These are phyloP conservation scores for Acronicta alni DNA, from an alignment of 2,888 invertebrate species.

Conservation along the genomic window DNA sequence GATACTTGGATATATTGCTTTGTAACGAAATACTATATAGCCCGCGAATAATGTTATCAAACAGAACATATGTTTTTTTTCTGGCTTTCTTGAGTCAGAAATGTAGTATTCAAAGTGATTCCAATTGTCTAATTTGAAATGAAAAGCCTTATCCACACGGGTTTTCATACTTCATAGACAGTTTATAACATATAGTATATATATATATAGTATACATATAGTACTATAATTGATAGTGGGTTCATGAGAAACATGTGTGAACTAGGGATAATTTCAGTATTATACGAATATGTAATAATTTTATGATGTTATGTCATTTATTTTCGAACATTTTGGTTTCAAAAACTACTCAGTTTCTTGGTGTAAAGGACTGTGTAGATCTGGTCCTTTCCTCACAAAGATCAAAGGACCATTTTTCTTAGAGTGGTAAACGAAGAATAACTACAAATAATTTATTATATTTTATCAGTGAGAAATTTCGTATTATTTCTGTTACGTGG, in stretches of 20 bases:
- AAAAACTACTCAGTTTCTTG: too few species aligned
- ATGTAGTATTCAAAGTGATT: constrained; percentile 2
- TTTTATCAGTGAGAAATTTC: background rate
- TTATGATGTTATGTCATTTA: background rate
- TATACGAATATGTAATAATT: constrained; percentile 40
- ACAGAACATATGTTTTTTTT: too few species aligned
- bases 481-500: too few species aligned
- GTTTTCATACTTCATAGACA: constrained; percentile 35
- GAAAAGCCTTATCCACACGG: constrained; percentile 53
- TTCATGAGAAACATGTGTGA: constrained; percentile 50
- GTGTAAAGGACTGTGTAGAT: too few species aligned
- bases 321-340: too few species aligned
- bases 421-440: too few species aligned
- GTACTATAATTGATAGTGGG: constrained; percentile 24
- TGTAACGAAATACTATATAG: too few species aligned
- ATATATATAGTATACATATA: too few species aligned
- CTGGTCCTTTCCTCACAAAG: too few species aligned
- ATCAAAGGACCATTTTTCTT: too few species aligned
- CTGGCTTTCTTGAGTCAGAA: too few species aligned
- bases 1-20: constrained; percentile 28
- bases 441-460: background rate
- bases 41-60: too few species aligned
- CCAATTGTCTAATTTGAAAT: constrained; percentile 35
- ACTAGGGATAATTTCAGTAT: constrained; percentile 33
- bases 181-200: constrained; percentile 38